Conservation (phyloP, 2,113 vertebrate genomes). For the Phalacrocorax carbo region DNA sequence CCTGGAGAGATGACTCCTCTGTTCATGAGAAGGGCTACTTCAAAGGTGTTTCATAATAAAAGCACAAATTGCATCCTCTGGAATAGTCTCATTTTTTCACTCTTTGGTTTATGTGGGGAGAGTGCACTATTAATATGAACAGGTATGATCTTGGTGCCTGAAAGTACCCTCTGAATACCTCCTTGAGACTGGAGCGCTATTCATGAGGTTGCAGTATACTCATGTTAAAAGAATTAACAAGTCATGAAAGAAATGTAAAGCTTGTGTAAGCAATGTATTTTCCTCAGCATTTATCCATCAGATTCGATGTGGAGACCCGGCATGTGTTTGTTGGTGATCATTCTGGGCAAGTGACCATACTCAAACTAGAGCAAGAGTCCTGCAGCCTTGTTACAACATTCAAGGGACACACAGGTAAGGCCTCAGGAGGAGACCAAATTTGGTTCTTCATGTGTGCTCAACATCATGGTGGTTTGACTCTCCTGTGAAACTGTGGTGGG, state of each 20-base stretch:
- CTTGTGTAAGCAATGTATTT: not conserved
- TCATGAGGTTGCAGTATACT: not conserved
- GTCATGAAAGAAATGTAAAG: not conserved
- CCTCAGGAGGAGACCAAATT: not conserved
- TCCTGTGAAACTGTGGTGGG: not conserved
- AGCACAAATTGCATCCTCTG: rapidly evolving
- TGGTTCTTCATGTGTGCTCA: not conserved
- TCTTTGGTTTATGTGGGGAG: not conserved
- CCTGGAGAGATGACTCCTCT: not conserved
- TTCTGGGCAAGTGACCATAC: conserved; percentile 97
- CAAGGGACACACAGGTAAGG: conserved; percentile 94
- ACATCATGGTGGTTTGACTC: not conserved
- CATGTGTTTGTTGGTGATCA: conserved; percentile 96
- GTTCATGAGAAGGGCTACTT: not conserved
- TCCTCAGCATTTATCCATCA: conserved; percentile 75
- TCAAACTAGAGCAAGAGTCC: conserved; percentile 94
- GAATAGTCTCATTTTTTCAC: not conserved
- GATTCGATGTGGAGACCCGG: conserved; percentile 96
- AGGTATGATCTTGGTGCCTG: not conserved
- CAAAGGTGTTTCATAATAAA: not conserved
- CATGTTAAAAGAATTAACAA: not conserved
- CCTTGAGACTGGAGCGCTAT: not conserved
- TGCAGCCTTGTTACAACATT: conserved; percentile 95
- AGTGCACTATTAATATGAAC: not conserved
- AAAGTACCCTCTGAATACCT: not conserved